A percentile compares a stretch with the other conserved stretches of the same genome.
These are phyloP conservation scores for Platanista minor DNA, from an alignment of 2,113 vertebrate species.

Conservation along the genomic window DNA sequence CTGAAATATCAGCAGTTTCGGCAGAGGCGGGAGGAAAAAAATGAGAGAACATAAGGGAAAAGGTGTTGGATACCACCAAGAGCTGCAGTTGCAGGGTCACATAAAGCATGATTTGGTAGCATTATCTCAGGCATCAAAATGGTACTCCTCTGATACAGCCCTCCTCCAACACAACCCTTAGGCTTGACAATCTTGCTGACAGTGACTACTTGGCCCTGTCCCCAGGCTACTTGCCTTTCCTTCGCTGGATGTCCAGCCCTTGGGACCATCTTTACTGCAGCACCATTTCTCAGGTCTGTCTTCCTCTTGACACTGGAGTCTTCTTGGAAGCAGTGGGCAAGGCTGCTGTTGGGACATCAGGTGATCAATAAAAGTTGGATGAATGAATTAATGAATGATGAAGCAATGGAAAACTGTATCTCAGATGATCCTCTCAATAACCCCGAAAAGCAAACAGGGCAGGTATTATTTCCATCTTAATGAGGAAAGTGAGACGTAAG, in stretches of 20 bases:
- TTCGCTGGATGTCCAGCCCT: not conserved
- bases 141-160: not conserved
- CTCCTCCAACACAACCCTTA: not conserved
- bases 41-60: not conserved
- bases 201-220: not conserved
- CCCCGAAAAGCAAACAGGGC: not conserved
- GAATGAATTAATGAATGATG: not conserved
- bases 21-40: not conserved
- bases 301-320: not conserved
- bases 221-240: not conserved
- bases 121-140: not conserved
- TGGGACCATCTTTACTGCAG: not conserved
- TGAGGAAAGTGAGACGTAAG: not conserved
- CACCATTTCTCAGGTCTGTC: not conserved
- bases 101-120: not conserved
- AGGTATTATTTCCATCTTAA: not conserved
- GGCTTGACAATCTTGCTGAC: not conserved
- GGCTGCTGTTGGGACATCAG: not conserved
- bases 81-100: not conserved
- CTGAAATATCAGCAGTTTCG: not conserved
- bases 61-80: not conserved
- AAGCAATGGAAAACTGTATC: not conserved
- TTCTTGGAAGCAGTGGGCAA: not conserved
- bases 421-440: not conserved
- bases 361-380: not conserved